These are phyloP conservation scores for Mastigias papua DNA, from an alignment of 30 jellyfish, hydroid and myxozoan genomes.

Conservation along the genomic window DNA sequence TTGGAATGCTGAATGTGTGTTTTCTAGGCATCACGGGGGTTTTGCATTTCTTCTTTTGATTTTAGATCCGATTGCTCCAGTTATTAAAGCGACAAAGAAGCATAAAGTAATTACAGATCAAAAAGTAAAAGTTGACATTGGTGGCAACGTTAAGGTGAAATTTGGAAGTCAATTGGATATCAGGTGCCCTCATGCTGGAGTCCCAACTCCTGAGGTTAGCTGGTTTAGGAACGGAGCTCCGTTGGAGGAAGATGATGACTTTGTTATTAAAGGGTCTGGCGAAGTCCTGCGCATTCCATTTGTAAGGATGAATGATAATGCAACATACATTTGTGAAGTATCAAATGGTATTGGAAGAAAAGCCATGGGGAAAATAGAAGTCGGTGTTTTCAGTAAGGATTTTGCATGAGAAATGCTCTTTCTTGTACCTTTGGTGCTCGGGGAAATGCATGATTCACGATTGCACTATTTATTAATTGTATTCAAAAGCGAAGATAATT, in stretches of 20 bases:
- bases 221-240: constrained; percentile 68
- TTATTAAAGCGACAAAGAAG: constrained; percentile 24
- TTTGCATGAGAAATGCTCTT: too few species aligned
- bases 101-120: constrained; percentile 59
- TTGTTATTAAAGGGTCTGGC: constrained; percentile 63
- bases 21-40: too few species aligned
- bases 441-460: too few species aligned
- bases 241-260: constrained; percentile 52
- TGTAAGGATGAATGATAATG: constrained; percentile 58
- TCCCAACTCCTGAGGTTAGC: constrained; percentile 73
- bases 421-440: too few species aligned
- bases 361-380: constrained; percentile 26
- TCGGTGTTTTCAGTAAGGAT: constrained; percentile 68
- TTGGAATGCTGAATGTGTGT: too few species aligned
- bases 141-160: constrained; percentile 75
- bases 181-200: constrained; percentile 67
- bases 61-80: constrained; percentile 74
- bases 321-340: constrained; percentile 76
- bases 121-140: constrained; percentile 65
- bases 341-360: constrained; percentile 73
- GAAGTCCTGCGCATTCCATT: constrained; percentile 61
- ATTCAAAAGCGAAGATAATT: too few species aligned
- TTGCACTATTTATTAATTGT: background rate
- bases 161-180: constrained; percentile 82
- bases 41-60: too few species aligned